Evolutionary conservation across 2,797 vertebrate species (phyloP).

Genomic region (Oreochromis grahami): DNA sequence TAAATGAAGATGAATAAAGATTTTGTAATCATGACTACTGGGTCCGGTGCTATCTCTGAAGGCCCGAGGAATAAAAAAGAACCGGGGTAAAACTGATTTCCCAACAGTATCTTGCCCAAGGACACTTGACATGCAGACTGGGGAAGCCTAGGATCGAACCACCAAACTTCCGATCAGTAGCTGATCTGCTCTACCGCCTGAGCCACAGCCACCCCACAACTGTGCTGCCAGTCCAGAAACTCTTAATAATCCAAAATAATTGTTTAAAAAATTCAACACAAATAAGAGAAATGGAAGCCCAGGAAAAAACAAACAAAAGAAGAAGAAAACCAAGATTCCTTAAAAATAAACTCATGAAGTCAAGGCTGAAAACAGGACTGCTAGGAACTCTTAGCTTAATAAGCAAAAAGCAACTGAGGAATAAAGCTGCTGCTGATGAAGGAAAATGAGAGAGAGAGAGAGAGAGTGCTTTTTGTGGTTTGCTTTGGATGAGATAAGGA

Average conservation of each 20-base stretch:
- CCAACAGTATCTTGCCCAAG: too few relatives aligned
- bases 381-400: background rate
- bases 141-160: too few relatives aligned
- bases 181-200: too few relatives aligned
- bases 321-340: background rate
- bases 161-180: too few relatives aligned
- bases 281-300: background rate
- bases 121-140: too few relatives aligned
- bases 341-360: background rate
- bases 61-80: too few relatives aligned
- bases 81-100: too few relatives aligned
- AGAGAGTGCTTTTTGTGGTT: rapidly evolving
- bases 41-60: too few relatives aligned
- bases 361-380: background rate
- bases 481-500: background rate
- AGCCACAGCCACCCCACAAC: too few relatives aligned
- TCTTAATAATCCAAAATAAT: background rate
- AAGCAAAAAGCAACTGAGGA: background rate
- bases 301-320: background rate
- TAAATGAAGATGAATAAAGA: too few relatives aligned
- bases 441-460: background rate
- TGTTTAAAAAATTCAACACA: background rate
- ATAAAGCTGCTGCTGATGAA: background rate
- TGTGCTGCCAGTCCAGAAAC: background rate
- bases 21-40: too few relatives aligned